Evolutionary conservation across 2,888 invertebrate genomes (phyloP).

Genomic region (Bedellia somnulentella): DNA sequence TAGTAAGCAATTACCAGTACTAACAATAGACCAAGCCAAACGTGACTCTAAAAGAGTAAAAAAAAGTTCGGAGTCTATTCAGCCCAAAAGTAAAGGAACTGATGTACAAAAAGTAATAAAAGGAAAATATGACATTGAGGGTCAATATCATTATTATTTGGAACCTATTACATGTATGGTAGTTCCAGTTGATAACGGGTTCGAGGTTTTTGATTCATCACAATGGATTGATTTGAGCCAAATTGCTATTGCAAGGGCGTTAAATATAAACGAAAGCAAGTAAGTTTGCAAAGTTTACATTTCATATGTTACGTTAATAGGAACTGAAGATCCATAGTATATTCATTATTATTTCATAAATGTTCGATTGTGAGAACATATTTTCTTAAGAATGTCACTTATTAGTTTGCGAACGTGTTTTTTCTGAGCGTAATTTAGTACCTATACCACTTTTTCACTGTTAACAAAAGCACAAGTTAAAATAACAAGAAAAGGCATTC

Average conservation of each 20-base stretch:
- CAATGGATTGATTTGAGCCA: constrained; percentile 69
- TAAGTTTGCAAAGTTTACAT: constrained; percentile 28
- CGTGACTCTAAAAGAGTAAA: constrained; percentile 30
- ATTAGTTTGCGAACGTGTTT: too few species aligned
- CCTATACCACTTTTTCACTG: too few species aligned
- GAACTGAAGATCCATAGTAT: too few species aligned
- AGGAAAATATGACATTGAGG: constrained; percentile 61
- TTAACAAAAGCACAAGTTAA: too few species aligned
- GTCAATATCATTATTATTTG: constrained; percentile 77
- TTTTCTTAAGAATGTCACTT: too few species aligned
- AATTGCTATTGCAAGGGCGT: constrained; percentile 52
- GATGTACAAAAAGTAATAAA: constrained; percentile 42
- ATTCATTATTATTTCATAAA: too few species aligned
- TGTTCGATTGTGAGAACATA: too few species aligned
- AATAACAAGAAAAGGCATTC: too few species aligned
- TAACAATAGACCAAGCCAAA: constrained; percentile 35
- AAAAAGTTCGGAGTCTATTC: constrained; percentile 12
- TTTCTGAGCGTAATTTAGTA: too few species aligned
- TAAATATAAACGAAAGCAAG: constrained; percentile 61
- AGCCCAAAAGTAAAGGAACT: constrained; percentile 26
- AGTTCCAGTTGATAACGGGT: constrained; percentile 67
- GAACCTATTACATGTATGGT: constrained; percentile 69
- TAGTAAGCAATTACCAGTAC: constrained; percentile 21
- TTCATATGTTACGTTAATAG: neutral
- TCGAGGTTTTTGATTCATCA: constrained; percentile 66